Conservation (phyloP, 2,113 vertebrate species). For the Daubentonia madagascariensis region DNA sequence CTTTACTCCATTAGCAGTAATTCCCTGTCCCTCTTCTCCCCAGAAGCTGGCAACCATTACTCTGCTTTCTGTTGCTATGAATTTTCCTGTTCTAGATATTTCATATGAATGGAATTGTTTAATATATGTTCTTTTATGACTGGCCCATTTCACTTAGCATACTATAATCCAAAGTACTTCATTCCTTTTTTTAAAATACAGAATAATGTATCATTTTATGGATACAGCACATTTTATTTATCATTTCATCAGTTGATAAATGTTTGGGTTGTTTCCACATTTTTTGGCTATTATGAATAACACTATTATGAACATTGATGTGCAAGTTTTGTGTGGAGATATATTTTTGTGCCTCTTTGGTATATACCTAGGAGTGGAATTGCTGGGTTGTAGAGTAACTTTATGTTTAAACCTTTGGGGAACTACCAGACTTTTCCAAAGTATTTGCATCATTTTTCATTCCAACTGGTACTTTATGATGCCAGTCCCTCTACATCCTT, state of each 20-base stretch:
- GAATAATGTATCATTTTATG: neutral
- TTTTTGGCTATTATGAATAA: neutral
- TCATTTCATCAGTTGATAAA: neutral
- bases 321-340: neutral
- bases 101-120: neutral
- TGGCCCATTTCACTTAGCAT: neutral
- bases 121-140: neutral
- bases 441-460: neutral
- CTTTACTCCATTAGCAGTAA: neutral
- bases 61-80: neutral
- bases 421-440: neutral
- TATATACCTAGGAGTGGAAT: neutral
- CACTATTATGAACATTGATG: neutral
- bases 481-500: neutral
- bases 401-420: neutral
- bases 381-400: neutral
- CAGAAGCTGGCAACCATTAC: neutral
- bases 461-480: neutral
- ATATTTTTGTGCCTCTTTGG: neutral
- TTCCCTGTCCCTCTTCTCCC: neutral
- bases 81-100: neutral
- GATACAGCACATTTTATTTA: neutral
- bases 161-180: neutral
- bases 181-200: neutral
- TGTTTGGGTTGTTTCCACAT: neutral